Conservation (phyloP, 2,888 invertebrate species). For the Rotaria socialis region DNA sequence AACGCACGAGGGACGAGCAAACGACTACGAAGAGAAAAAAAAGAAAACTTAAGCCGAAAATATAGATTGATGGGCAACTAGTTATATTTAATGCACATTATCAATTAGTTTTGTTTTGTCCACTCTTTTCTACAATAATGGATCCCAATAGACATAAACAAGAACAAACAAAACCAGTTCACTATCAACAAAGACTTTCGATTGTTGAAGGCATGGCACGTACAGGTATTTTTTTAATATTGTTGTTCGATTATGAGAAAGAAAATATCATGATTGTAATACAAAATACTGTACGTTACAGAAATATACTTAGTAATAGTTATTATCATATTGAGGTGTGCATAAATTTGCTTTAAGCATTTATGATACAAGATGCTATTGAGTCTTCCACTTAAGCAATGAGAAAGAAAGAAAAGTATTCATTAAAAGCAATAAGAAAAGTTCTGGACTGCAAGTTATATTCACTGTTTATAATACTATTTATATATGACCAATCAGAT, state of each 20-base stretch:
- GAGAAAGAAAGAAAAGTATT: too few relatives aligned
- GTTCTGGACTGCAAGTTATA: too few relatives aligned
- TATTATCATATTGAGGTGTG: not conserved
- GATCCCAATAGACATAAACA: not conserved
- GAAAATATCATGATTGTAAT: not conserved
- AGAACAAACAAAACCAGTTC: not conserved
- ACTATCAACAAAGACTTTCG: not conserved
- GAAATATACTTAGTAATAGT: not conserved
- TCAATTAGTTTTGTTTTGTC: not conserved
- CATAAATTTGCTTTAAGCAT: too few relatives aligned
- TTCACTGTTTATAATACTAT: too few relatives aligned
- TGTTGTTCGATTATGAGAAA: not conserved
- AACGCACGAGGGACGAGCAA: not conserved
- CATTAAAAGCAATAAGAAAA: too few relatives aligned
- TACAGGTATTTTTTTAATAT: not conserved
- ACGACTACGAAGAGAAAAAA: not conserved
- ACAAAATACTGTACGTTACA: not conserved
- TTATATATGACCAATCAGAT: too few relatives aligned
- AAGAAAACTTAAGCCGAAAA: not conserved
- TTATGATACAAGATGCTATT: too few relatives aligned
- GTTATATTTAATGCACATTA: not conserved
- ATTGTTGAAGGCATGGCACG: slow-evolving; percentile 18
- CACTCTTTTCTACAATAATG: not conserved
- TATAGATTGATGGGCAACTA: slow-evolving; percentile 2
- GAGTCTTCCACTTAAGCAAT: too few relatives aligned